Base-by-base conservation (phyloP, 2,888 invertebrate species). In the Napeogenes sylphis region DNA sequence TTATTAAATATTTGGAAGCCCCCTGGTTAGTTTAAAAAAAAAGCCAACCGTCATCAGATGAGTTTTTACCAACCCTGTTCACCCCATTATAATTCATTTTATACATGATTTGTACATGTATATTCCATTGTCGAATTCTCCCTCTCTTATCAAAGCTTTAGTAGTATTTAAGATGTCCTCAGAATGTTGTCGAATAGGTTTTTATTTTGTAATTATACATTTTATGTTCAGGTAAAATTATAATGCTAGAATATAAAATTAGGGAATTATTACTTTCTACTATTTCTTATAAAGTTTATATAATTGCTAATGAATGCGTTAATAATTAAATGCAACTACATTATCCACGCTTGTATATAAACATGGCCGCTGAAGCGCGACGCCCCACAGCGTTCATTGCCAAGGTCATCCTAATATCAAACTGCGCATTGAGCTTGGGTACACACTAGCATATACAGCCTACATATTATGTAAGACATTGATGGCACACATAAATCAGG, bases 371-470 rank as follows among this genome's bases (percentile, higher is more conserved):
- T 81, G 80, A 78, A 83, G 87, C 87, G 85, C 80, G 84, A 81
- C 87, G 83, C 83, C 82, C 83, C 84, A 68, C 80, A 74, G 74
- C 86, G 84, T 89, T 88, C 89, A 90, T 80, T 87, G 89, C 79
- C 90, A 90, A 90, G 90, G 90, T 88, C 89, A 84, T 30, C 73
- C 76, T 83, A 82, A 85, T 85, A 87, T 82, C 81, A 81, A 86
- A 86, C 83, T 85, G 81, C 84, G 86, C 83, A 82, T 72, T 80
- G 71, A 71, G 74, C 73, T 78, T 73, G 68, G 66, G 69, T 71
- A 70, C 58, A 64, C 32, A 63, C 33, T 55, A 12, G 10, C 63
- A 55, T 55, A 64, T 58, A 67, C 46, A 42, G 55, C 42, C 56
- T 62, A 65, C 61, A 42, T 62, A 56, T 57, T 32, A 38, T 57